Evolutionary conservation across 1,140 invertebrate species (phyloP).

Genomic region (Drosophila nigrodunni): DNA sequence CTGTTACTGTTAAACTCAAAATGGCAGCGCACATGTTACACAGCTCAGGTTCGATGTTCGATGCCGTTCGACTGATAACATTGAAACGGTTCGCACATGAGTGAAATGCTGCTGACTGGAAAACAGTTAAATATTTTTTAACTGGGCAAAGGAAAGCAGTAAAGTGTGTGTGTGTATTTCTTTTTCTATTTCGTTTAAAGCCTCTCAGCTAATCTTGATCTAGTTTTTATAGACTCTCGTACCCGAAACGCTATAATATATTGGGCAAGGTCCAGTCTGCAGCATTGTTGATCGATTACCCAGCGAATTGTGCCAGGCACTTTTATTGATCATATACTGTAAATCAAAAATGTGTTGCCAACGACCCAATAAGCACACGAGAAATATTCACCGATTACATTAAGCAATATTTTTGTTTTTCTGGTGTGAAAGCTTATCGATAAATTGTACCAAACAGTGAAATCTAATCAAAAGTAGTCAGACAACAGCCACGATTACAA

Average conservation of each 20-base stretch:
- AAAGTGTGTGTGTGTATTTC: too few relatives aligned
- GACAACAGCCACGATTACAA: slow-evolving; percentile 29
- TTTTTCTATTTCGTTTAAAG: not conserved
- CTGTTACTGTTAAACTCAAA: slow-evolving; percentile 44
- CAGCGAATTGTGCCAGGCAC: slow-evolving; percentile 44
- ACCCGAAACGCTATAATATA: slow-evolving; percentile 45
- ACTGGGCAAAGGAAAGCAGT: not conserved
- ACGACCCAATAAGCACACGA: slow-evolving; percentile 55
- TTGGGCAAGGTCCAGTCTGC: slow-evolving; percentile 77
- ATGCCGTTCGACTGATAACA: slow-evolving; percentile 19
- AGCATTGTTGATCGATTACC: slow-evolving; percentile 61
- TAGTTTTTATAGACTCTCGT: slow-evolving; percentile 4
- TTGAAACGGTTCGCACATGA: not conserved
- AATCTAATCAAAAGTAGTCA: slow-evolving; percentile 29
- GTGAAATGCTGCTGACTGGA: not conserved
- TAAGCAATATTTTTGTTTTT: slow-evolving; percentile 42
- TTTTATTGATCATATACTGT: slow-evolving; percentile 67
- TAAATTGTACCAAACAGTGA: not conserved
- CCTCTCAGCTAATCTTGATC: slow-evolving; percentile 2
- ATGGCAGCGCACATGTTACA: slow-evolving; percentile 43
- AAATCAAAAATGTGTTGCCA: slow-evolving; percentile 59
- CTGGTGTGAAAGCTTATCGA: slow-evolving; percentile 34
- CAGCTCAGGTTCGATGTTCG: slow-evolving; percentile 31
- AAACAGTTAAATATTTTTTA: not conserved
- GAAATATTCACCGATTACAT: slow-evolving; percentile 53